Evolutionary conservation across 2,888 invertebrate species (phyloP).

Genomic region (Lepeophtheirus nordmannii): DNA sequence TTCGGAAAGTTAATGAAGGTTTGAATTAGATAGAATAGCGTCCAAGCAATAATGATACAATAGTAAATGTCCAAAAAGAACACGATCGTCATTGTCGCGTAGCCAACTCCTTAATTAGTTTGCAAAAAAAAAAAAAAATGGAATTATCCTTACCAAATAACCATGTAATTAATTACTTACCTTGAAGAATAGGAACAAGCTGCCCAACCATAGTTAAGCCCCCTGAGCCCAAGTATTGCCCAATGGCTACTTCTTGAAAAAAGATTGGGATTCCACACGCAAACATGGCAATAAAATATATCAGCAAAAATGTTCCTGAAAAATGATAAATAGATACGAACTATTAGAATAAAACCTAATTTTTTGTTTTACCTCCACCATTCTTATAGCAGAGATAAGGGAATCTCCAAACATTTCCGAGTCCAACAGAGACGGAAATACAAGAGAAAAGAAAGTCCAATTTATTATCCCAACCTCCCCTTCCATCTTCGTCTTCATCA

Average conservation of each 20-base stretch:
- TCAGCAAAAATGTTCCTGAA: slow-evolving; percentile 46
- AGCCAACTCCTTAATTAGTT: slow-evolving; percentile 45
- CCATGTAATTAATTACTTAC: too few species aligned
- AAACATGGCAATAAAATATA: slow-evolving; percentile 45
- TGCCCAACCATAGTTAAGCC: slow-evolving; percentile 46
- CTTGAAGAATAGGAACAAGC: slow-evolving; percentile 42
- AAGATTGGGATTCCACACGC: slow-evolving; percentile 46
- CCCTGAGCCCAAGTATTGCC: slow-evolving; percentile 44
- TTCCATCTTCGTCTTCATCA: slow-evolving; percentile 34
- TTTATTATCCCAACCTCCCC: slow-evolving; percentile 47
- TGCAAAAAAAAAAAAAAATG: too few species aligned
- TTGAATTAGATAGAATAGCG: slow-evolving; percentile 50
- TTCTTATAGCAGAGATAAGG: slow-evolving; percentile 48
- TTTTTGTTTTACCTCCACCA: slow-evolving; percentile 40
- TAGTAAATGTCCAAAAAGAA: slow-evolving; percentile 60
- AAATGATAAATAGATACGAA: slow-evolving; percentile 27
- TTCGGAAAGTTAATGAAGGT: slow-evolving; percentile 43
- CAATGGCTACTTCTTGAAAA: slow-evolving; percentile 46
- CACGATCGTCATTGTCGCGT: slow-evolving; percentile 57
- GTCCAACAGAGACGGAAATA: slow-evolving; percentile 46
- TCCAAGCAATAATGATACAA: slow-evolving; percentile 60
- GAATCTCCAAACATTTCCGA: slow-evolving; percentile 48
- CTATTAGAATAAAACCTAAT: neutral
- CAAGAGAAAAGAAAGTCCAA: slow-evolving; percentile 48
- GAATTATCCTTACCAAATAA: too few species aligned